Base-by-base conservation (phyloP, 1,140 invertebrate genomes). In the Drosophila dunni region DNA sequence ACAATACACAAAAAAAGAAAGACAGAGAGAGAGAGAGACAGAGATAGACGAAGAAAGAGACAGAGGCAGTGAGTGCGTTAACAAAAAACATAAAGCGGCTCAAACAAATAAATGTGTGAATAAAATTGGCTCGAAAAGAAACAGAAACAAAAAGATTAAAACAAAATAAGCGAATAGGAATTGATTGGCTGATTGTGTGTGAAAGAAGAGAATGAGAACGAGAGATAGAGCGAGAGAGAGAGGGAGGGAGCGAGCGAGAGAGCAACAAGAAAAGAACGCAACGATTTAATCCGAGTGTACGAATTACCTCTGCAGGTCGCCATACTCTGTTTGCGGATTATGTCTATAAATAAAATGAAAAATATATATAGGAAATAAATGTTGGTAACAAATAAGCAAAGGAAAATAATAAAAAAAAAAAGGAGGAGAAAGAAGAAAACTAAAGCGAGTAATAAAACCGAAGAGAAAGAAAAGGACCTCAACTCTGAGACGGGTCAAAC, bases 311-410 rank as follows among this genome's bases (percentile, higher is more conserved):
- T 71, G 73, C 76, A 75, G 73, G 54, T 77, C 65, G 84, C 73
- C 67, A 92, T 88, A 90, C 91, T 92, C 83, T 91, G 92, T 81
- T 91, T 92, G 79, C 91, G 91, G 80, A 92, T 92, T 81, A 92
- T 88, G 74, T 91, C 91, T 92, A 92, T 85, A 92, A 92, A 90
- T 91, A 91, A 79, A 78, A 84, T 81, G 65, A 84, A 89, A 81
- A 84, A 91, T 86, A 75, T 54, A 74, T 61, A 74, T 61, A 75
- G 53, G 75, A 76, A 90, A 84, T 61, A 68, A 56, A 53, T 69
- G 58, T 54, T 44, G 44, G 10, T 64, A 64, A 38, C 54, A 53
- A 64, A 64, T 64, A 6, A 63, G 50, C 29, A 29, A 33, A 53
- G 34, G 7, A 9, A 61, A 62, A 53, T 24, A 34, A 73, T 61